These are phyloP conservation scores for Cephonodes hylas DNA, from an alignment of 2,888 invertebrate genomes.

Conservation along the genomic window DNA sequence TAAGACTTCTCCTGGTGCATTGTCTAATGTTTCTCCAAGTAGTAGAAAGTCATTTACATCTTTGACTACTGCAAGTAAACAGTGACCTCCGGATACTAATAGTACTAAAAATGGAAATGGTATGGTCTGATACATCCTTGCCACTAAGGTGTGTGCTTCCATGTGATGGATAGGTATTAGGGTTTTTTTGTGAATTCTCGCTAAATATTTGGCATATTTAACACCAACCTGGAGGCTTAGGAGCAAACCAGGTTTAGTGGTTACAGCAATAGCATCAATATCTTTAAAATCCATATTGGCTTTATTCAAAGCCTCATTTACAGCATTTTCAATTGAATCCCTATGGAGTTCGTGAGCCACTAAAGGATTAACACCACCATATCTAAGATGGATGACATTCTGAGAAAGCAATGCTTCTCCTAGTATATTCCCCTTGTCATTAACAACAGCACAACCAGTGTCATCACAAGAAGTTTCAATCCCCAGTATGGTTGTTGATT, in stretches of 20 bases:
- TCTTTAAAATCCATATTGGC: slow-evolving; percentile 83
- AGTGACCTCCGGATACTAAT: slow-evolving; percentile 96
- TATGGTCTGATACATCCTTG: slow-evolving; percentile 86
- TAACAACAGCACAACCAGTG: slow-evolving; percentile 94
- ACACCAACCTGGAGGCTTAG: slow-evolving; percentile 90
- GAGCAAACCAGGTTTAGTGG: slow-evolving; percentile 93
- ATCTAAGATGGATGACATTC: slow-evolving; percentile 84
- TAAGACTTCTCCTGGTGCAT: slow-evolving; percentile 95
- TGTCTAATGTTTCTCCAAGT: slow-evolving; percentile 90
- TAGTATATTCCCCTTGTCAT: slow-evolving; percentile 85
- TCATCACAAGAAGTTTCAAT: slow-evolving; percentile 99
- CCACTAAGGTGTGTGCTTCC: slow-evolving; percentile 98
- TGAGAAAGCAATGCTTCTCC: slow-evolving; percentile 93
- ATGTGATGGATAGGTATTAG: slow-evolving; percentile 99
- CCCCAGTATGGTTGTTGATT: slow-evolving; percentile 83
- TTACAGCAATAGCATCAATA: slow-evolving; percentile 93
- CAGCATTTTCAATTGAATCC: slow-evolving; percentile 87
- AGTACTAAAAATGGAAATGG: slow-evolving; percentile 94
- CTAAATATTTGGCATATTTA: slow-evolving; percentile 89
- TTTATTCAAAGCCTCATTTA: slow-evolving; percentile 83
- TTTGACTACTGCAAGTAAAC: slow-evolving; percentile 88
- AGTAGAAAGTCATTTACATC: slow-evolving; percentile 88
- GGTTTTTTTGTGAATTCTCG: slow-evolving; percentile 85
- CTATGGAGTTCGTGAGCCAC: slow-evolving; percentile 91
- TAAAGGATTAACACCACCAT: slow-evolving; percentile 95